Evolutionary conservation across 2,113 vertebrate genomes (phyloP).

Genomic region (Chamaetylas fuelleborni): DNA sequence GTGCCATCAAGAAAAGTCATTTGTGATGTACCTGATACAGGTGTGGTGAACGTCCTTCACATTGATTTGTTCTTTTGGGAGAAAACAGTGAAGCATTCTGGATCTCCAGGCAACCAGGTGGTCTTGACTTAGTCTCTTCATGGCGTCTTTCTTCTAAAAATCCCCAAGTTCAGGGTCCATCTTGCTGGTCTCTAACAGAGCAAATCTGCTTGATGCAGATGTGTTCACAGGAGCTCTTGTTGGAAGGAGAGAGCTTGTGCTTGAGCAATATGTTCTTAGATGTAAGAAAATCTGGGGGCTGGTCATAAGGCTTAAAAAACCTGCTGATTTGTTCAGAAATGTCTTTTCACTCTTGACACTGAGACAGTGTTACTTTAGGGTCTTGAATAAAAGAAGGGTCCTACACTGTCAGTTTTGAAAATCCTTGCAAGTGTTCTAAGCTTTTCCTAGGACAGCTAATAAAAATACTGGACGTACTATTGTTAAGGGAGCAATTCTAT

Average conservation of each 20-base stretch:
- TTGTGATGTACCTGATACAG: background rate
- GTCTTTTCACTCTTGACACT: background rate
- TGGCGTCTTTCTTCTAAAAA: background rate
- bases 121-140: background rate
- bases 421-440: background rate
- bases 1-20: background rate
- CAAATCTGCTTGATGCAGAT: background rate
- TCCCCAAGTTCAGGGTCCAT: background rate
- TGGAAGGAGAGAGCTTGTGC: background rate
- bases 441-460: background rate
- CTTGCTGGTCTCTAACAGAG: background rate
- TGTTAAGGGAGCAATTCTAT: background rate
- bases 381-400: background rate
- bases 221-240: background rate
- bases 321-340: background rate
- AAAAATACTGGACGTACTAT: background rate
- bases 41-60: background rate
- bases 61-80: background rate
- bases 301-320: background rate
- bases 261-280: background rate
- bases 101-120: background rate
- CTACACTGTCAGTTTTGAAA: background rate
- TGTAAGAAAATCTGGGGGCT: background rate
- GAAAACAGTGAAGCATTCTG: background rate
- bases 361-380: background rate